Evolutionary conservation across 2,888 invertebrate genomes (phyloP), one percentile per base, ranked within the genome.

Genomic region (Oxyteleia sp.): DNA sequence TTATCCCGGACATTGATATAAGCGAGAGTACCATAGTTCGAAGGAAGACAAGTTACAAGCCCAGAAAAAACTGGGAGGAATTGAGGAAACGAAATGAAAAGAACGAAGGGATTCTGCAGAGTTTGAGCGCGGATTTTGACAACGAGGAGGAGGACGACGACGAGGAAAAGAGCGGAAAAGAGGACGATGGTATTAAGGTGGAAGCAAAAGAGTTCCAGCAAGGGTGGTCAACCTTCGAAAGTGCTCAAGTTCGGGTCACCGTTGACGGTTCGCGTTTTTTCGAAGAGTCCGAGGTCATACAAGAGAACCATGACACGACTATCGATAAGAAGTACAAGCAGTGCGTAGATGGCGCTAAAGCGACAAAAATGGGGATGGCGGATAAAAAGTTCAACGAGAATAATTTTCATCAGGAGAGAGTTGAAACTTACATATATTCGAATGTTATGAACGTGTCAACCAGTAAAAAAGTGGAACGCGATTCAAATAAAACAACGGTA

Each of bases 1-100:
- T 94, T 74, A 94, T 94, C 23, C 94, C 94, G 4, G 94, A 94
- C 71, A 94, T 94, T 29, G 92, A 93, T 61, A 93, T 93, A 20
- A 92, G 90, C 20, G 93, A 93, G 57, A 90, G 89, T 13, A 90
- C 91, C 4, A 89, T 92, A n/a, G 89, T 93, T 0, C 85, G 92
- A 5, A 81, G 93, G 2, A 93, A 93, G 59, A 93, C 93, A 13
- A 93, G 93, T 66, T 93, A 93, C 85, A 93, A 93, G 81, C 93
- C 93, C 0, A 75, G 93, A 0, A 93, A 93, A 59, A 92, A 93
- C 71, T 93, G 93, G 93, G 93, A 93, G 41, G 93, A 93, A 64
- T 82, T 93, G 41, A 84, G 93, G 13, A 93, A 93, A 35, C 88
- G 88, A 15, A 93, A 89, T 66, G 93, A 93, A 75, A 93, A 91